These are phyloP conservation scores for Spilogale gracilis DNA, from an alignment of 2,113 vertebrate genomes.

Conservation along the genomic window DNA sequence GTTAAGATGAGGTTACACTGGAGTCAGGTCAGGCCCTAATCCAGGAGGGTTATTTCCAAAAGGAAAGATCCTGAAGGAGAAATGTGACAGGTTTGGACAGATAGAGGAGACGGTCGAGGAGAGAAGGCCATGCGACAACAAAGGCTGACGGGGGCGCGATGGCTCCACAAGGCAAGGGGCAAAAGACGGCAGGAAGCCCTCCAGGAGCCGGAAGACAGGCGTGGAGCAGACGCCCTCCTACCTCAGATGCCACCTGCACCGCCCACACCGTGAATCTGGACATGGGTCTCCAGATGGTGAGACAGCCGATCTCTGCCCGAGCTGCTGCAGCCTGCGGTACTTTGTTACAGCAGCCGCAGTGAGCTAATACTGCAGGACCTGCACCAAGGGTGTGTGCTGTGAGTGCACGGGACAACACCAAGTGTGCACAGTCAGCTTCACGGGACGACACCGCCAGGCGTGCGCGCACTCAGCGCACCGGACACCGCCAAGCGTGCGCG, in stretches of 20 bases:
- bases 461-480: too few relatives aligned
- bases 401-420: fast-evolving
- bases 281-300: fast-evolving
- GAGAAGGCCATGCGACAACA: fast-evolving
- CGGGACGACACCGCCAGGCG: too few relatives aligned
- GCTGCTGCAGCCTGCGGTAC: too few relatives aligned
- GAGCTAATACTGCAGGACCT: neutral
- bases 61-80: neutral
- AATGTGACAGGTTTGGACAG: fast-evolving
- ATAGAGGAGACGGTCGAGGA: fast-evolving
- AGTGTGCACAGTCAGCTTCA: too few relatives aligned
- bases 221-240: fast-evolving
- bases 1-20: neutral
- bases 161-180: fast-evolving
- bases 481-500: too few relatives aligned
- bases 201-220: neutral
- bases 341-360: fast-evolving
- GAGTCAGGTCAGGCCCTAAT: neutral
- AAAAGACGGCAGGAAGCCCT: fast-evolving
- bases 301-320: fast-evolving
- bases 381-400: fast-evolving
- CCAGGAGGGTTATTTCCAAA: neutral
- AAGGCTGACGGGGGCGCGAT: fast-evolving
- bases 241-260: neutral
- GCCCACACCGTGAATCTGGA: fast-evolving